Evolutionary conservation across 2,888 invertebrate genomes (phyloP).

Genomic region (Venusia cambrica): DNA sequence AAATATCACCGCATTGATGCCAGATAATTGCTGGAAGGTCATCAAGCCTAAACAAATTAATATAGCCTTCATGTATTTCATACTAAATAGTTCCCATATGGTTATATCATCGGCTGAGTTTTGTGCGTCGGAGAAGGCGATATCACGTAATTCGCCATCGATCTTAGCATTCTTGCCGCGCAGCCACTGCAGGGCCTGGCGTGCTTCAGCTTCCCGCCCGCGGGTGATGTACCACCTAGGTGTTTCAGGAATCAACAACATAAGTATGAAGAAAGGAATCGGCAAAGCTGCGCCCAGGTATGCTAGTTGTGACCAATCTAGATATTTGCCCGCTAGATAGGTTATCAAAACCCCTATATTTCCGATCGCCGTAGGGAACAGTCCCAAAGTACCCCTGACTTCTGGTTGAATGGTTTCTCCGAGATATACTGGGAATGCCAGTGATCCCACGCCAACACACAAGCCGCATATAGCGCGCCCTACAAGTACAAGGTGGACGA

Average conservation of each 20-base stretch:
- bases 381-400: constrained; percentile 93
- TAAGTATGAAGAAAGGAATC: constrained; percentile 88
- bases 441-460: constrained; percentile 92
- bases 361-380: constrained; percentile 93
- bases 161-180: constrained; percentile 90
- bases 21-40: constrained; percentile 97
- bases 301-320: constrained; percentile 92
- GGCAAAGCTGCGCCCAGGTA: constrained; percentile 88
- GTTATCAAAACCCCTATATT: constrained; percentile 91
- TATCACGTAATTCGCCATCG: constrained; percentile 87
- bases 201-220: constrained; percentile 87
- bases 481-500: constrained; percentile 86
- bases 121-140: constrained; percentile 86
- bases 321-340: constrained; percentile 89
- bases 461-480: constrained; percentile 93
- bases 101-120: constrained; percentile 83
- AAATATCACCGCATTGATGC: constrained; percentile 98
- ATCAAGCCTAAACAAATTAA: constrained; percentile 92
- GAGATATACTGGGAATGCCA: constrained; percentile 94
- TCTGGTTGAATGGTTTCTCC: constrained; percentile 96
- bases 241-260: constrained; percentile 95
- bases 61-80: constrained; percentile 88
- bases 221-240: constrained; percentile 95
- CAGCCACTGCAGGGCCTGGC: constrained; percentile 90
- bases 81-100: constrained; percentile 84